Percentiles rank a stretch among this genome's conserved stretches.
These are phyloP conservation scores for Pheosia tremula DNA, from an alignment of 2,888 invertebrate species.

Conservation along the genomic window DNA sequence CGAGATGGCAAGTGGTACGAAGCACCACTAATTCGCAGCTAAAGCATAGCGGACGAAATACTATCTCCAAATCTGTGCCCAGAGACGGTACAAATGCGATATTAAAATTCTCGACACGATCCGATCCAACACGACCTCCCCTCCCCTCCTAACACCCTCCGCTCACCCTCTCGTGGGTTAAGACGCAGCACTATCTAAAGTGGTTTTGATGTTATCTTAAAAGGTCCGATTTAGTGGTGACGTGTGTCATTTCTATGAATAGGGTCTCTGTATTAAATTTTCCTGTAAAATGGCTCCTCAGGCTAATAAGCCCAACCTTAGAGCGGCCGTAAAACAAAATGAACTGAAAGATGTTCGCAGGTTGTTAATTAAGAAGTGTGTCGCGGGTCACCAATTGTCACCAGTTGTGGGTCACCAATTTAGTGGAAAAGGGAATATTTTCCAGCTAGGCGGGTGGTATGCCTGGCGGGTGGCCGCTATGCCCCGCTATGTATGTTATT, in stretches of 20 bases:
- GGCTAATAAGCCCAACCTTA: background rate
- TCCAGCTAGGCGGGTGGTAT: too few species aligned
- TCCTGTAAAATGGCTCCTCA: background rate
- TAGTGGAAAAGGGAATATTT: too few species aligned
- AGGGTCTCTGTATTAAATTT: background rate
- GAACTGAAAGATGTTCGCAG: conserved; percentile 1
- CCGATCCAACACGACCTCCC: conserved; percentile 9
- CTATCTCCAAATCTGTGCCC: conserved; percentile 32
- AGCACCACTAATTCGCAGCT: conserved; percentile 8
- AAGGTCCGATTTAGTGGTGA: conserved; percentile 22
- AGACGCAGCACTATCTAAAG: conserved; percentile 5
- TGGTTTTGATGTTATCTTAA: conserved; percentile 32
- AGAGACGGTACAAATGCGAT: conserved; percentile 23
- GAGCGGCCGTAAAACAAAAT: conserved; percentile 2
- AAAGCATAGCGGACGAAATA: conserved; percentile 6
- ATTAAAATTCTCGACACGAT: conserved; percentile 43
- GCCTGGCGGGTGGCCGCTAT: too few species aligned
- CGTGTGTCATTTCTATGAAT: conserved; percentile 15
- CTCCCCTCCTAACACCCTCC: background rate
- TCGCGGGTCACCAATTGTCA: too few species aligned
- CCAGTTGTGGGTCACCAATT: too few species aligned
- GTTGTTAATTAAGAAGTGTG: background rate
- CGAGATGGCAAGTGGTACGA: conserved; percentile 2
- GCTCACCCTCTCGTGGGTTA: background rate
- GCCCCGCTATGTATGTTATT: too few species aligned